Evolutionary conservation across 2,797 vertebrate species (phyloP), one percentile per base, ranked within the genome.

Genomic region (Sebastes diploproa): DNA sequence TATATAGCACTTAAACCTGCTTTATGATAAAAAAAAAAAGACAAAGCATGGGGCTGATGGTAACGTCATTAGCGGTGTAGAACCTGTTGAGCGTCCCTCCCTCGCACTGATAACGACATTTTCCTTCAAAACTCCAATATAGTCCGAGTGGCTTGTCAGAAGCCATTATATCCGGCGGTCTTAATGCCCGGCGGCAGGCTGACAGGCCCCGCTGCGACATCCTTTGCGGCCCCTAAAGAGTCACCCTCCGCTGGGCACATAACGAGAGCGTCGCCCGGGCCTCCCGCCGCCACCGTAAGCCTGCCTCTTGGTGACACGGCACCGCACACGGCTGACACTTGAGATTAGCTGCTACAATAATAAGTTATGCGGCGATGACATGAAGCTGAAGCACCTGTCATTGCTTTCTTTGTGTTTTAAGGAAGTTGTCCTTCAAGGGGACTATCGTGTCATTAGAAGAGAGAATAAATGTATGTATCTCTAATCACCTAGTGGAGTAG

Each of bases 171-270:
- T 80, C 27, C 77, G 13, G 32, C 63, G 0, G 46, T 10, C 64
- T 36, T 71, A 73, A 81, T 77, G 69, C 75, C 82, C 18, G 14
- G 68, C 6, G 61, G 83, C 87, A 72, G 83, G 59, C 77, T 80
- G 87, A 79, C 87, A 65, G 75, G 52, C 62, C 61, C 80, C 7
- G 74, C 77, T 80, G 81, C 2, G 60, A 81, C 73, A 78, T 78
- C 59, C 61, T 81, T 46, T 10, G n/a, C 12, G 10, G 80, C 55
- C 81, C 83, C 81, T 79, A 14, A 85, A 84, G 83, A 76, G 76
- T 86, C 83, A 72, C 75, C 85, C 85, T 88, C 85, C 59, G 75
- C 86, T 81, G 87, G 86, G 84, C 80, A 16, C 81, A 6, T 90
- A 87, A 87, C 73, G 56, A 89, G 81, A 75, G 61, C 27, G 12